Percentiles rank a stretch among this genome's conserved stretches.
These are phyloP conservation scores for Halcyon leucocephala DNA, from an alignment of 2,797 vertebrate species.

Conservation along the genomic window DNA sequence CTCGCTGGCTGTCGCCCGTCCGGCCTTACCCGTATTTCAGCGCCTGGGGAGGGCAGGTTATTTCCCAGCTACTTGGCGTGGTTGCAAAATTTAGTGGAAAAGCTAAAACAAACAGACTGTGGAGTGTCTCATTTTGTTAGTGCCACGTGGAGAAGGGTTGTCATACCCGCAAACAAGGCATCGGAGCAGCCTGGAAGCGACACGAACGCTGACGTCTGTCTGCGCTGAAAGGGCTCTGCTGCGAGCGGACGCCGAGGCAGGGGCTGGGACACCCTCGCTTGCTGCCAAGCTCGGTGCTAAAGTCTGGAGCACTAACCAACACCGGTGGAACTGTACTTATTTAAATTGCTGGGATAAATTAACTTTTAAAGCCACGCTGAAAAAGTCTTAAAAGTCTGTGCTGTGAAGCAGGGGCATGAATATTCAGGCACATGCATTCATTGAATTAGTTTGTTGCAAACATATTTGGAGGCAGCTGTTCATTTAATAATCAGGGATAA, in stretches of 20 bases:
- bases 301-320: constrained; percentile 27
- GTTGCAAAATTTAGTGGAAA: background rate
- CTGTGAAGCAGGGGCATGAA: constrained; percentile 51
- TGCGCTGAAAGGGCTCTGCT: background rate
- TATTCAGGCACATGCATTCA: constrained; percentile 71
- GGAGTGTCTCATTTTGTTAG: constrained; percentile 43
- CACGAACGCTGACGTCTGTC: background rate
- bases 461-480: constrained; percentile 79
- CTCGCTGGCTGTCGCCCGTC: rapidly evolving
- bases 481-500: constrained; percentile 78
- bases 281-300: background rate
- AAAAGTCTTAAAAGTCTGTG: constrained; percentile 22
- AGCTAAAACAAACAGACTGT: constrained; percentile 28
- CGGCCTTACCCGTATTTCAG: background rate
- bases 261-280: background rate
- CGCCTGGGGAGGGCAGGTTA: background rate
- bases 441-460: constrained; percentile 73
- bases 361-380: constrained; percentile 64
- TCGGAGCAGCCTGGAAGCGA: background rate
- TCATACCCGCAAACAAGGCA: background rate
- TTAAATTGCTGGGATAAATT: constrained; percentile 75
- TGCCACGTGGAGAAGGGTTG: background rate
- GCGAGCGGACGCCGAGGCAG: background rate
- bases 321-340: constrained; percentile 57
- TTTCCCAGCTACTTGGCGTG: background rate